A percentile compares a stretch with the other conserved stretches of the same genome.
phyloP scores from a whole-genome alignment of 2,797 vertebrate species.

The Arnoldichthys spilopterus region DNA sequence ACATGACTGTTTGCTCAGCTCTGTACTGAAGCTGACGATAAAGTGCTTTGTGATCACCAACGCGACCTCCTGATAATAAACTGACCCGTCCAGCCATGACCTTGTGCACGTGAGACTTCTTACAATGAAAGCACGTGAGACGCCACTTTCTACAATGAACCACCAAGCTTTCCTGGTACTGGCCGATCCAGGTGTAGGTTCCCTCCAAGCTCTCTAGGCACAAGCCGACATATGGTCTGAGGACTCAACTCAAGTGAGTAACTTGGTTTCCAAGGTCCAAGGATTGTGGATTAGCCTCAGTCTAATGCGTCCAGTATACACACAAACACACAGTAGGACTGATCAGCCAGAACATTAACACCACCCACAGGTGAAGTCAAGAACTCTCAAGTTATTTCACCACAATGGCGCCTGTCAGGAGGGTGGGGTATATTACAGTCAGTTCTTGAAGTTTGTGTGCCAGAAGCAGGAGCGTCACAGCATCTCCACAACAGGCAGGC shows the following conservation, averaged over 20 bases:
- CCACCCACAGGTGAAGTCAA: no score
- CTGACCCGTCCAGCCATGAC: not conserved
- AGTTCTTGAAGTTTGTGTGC: no score
- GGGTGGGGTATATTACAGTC: no score
- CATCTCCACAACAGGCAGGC: no score
- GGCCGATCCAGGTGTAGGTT: not conserved
- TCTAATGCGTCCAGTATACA: not conserved
- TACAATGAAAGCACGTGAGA: slow-evolving; percentile 12
- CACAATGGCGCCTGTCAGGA: no score
- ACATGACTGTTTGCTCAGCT: no score
- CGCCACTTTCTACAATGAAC: not conserved
- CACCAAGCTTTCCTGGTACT: slow-evolving; percentile 20
- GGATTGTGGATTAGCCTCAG: not conserved
- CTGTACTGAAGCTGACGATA: no score
- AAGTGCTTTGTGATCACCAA: no score
- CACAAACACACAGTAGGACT: not conserved
- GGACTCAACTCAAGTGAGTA: not conserved
- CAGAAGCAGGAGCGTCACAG: no score
- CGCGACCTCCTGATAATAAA: no score
- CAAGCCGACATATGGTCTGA: slow-evolving; percentile 12
- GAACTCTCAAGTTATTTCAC: no score
- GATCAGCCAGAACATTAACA: no score
- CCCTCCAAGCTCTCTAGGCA: not conserved
- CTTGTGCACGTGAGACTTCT: not conserved
- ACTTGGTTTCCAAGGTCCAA: not conserved